Evolutionary conservation across 2,888 invertebrate genomes (phyloP), one percentile per base, ranked within the genome.

Genomic region (Ditula angustiorana): DNA sequence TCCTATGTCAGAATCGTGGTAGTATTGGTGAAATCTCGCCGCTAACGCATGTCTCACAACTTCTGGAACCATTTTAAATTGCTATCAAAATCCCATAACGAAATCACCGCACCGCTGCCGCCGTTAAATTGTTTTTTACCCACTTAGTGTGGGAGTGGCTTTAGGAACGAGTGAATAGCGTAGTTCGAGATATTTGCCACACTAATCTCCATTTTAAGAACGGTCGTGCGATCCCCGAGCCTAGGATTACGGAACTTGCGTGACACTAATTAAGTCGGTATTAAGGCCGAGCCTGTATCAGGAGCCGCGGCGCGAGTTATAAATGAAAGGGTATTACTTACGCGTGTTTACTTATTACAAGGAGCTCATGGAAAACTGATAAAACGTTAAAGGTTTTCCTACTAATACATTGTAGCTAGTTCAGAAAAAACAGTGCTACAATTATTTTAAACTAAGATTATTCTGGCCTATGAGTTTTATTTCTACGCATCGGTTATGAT

Each of bases 181-280:
- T 86, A 88, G 88, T 90, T 89, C 80, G 86, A 92, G 90, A 91
- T 90, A 90, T 90, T 90, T 87, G 86, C 87, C 85, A 76, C 80
- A 86, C 89, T 92, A 92, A 92, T 92, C 92, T 91, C 91, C 90
- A 91, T 92, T 92, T 92, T 90, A 92, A 92, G 92, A 91, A 91
- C 91, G 89, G 90, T 87, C 86, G 89, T 88, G 82, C 86, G 83
- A 88, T 86, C 84, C 86, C 83, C 86, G 79, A 90, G 89, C 91
- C 92, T 88, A 82, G 92, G 92, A 92, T 92, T 92, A 92, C 80
- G 86, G 89, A 90, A 90, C 91, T 91, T 92, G 92, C 92, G 91
- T 92, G 92, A 90, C 89, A 90, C 91, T 92, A 92, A 92, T 92
- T 92, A 91, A 92, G 90, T 90, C 82, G 91, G 92, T 87, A 92